These are phyloP conservation scores for Sminthopsis crassicaudata DNA, from an alignment of 2,113 vertebrate genomes.

Conservation along the genomic window DNA sequence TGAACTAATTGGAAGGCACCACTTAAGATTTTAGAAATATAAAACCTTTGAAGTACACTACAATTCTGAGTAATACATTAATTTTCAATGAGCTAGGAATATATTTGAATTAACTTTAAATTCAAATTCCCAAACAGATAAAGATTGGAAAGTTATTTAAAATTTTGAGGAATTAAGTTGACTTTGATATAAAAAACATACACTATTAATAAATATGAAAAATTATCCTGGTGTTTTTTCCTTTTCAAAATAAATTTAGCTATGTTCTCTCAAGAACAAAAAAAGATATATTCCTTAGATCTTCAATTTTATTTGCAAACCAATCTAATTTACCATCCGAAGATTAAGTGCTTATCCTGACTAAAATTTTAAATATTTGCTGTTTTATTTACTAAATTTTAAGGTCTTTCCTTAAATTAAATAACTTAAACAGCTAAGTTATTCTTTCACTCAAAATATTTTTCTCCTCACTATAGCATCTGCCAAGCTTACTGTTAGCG, in stretches of 20 bases:
- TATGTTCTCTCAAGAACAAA: background rate
- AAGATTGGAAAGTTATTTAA: background rate
- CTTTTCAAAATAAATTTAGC: slow-evolving; percentile 10
- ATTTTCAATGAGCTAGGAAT: background rate
- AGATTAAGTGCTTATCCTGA: background rate
- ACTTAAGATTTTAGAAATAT: slow-evolving; percentile 7
- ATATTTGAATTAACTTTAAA: slow-evolving; percentile 27
- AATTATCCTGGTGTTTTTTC: background rate
- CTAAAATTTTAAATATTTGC: background rate
- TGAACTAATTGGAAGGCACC: background rate
- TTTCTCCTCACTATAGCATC: background rate
- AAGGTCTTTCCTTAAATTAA: background rate
- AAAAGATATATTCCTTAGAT: background rate
- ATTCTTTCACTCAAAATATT: background rate
- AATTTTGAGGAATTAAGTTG: slow-evolving; percentile 24
- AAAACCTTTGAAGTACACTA: background rate
- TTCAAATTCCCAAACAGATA: slow-evolving; percentile 22
- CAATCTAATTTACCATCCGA: slow-evolving; percentile 4
- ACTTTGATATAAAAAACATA: background rate
- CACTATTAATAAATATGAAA: background rate
- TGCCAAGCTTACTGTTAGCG: background rate
- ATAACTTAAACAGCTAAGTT: background rate
- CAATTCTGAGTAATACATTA: background rate
- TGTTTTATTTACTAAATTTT: background rate
- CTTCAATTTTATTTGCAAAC: background rate